Conservation (phyloP, 2,888 invertebrate species). For the Dryobota labecula region DNA sequence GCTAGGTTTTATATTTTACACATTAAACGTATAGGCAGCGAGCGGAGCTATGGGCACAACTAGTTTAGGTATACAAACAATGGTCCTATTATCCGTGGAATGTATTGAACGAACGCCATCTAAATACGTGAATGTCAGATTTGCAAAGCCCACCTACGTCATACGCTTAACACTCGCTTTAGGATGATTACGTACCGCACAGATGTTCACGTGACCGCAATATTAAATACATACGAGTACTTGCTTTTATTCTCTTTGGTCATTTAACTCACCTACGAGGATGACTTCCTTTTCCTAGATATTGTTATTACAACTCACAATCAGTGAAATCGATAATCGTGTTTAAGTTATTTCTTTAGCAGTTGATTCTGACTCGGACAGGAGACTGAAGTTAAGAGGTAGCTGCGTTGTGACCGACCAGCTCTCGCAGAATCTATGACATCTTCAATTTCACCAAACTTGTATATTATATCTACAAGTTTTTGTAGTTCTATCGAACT, state of each 20-base stretch:
- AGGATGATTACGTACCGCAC: slow-evolving; percentile 26
- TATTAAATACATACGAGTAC: slow-evolving; percentile 12
- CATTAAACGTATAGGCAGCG: neutral
- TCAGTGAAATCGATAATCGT: neutral
- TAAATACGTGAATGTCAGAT: slow-evolving; percentile 23
- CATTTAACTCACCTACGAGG: neutral
- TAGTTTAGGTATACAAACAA: slow-evolving; percentile 8
- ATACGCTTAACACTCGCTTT: slow-evolving; percentile 38
- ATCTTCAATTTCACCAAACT: neutral
- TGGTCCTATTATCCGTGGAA: slow-evolving; percentile 13
- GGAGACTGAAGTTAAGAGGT: neutral
- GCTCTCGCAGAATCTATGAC: neutral
- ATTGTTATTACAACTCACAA: neutral
- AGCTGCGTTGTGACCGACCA: neutral
- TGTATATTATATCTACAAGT: too few species aligned
- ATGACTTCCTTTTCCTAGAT: neutral
- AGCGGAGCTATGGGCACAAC: too few species aligned
- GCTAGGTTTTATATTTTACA: neutral
- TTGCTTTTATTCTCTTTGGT: neutral
- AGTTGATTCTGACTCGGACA: neutral
- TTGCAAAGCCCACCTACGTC: slow-evolving; percentile 34
- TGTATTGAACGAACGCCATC: slow-evolving; percentile 11
- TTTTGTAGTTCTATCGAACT: too few species aligned
- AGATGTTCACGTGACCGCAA: slow-evolving; percentile 34
- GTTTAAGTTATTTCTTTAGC: neutral